Evolutionary conservation across 92 coral and sea anemone species (phyloP).

Genomic region (Micromussa lordhowensis): DNA sequence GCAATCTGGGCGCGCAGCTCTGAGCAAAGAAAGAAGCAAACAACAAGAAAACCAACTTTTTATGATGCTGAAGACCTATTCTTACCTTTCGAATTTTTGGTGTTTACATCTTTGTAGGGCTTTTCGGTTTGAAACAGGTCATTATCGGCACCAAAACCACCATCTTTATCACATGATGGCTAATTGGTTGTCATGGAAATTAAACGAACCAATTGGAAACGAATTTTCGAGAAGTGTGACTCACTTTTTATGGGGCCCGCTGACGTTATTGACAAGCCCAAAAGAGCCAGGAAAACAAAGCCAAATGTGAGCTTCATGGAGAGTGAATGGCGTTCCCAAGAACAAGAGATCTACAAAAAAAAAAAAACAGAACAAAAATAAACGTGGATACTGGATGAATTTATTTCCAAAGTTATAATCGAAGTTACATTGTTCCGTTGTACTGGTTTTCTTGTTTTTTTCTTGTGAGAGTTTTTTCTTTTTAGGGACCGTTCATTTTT

Average conservation of each 20-base stretch:
- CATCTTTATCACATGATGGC: neutral
- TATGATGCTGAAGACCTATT: too few species aligned
- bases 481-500: too few species aligned
- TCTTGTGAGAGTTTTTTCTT: too few species aligned
- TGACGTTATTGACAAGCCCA: neutral
- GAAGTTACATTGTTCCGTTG: too few species aligned
- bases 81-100: too few species aligned
- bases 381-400: too few species aligned
- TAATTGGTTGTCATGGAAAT: neutral
- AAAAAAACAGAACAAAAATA: neutral
- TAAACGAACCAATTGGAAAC: neutral
- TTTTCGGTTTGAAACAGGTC: too few species aligned
- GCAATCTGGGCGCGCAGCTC: neutral
- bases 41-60: too few species aligned
- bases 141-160: too few species aligned
- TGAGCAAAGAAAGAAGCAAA: neutral
- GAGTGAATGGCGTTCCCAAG: neutral
- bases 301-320: neutral
- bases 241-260: neutral
- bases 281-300: neutral
- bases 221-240: neutral
- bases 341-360: neutral
- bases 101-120: too few species aligned
- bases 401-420: too few species aligned
- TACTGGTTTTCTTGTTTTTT: too few species aligned